These are phyloP conservation scores for Erannis defoliaria DNA, from an alignment of 2,888 invertebrate species.

Conservation along the genomic window DNA sequence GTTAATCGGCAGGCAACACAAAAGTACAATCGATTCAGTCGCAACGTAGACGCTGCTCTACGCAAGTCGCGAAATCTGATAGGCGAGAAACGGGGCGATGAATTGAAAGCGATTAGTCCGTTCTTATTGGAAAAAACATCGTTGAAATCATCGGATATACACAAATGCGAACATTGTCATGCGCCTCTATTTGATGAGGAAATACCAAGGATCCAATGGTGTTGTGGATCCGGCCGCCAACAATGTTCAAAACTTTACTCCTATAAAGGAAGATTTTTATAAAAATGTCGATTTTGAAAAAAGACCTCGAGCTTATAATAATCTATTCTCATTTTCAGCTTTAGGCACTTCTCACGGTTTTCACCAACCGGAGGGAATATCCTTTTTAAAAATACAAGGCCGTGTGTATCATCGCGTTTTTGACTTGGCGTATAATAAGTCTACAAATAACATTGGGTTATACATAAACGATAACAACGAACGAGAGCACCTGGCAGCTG, in stretches of 20 bases:
- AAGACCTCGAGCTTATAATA: not conserved
- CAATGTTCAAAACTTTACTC: not conserved
- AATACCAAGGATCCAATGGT: not conserved
- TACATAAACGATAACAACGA: not conserved
- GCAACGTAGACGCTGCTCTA: not conserved
- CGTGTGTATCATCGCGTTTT: too few species aligned
- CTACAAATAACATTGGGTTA: not conserved
- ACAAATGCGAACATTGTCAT: not conserved
- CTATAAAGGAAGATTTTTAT: not conserved
- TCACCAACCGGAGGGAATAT: too few species aligned
- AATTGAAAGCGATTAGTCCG: too few species aligned
- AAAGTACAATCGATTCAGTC: not conserved
- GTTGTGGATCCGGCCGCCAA: not conserved
- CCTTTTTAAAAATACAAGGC: too few species aligned
- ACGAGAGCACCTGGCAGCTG: too few species aligned
- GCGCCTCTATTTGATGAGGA: not conserved
- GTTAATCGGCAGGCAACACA: not conserved
- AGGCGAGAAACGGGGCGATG: not conserved
- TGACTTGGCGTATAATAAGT: too few species aligned
- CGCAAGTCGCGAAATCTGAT: not conserved
- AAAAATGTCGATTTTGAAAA: not conserved
- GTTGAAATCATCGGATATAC: not conserved
- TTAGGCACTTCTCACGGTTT: too few species aligned
- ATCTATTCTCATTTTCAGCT: too few species aligned
- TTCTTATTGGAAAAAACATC: not conserved